phyloP scores from a whole-genome alignment of 2,113 vertebrate species.

The Engraulis encrasicolus region DNA sequence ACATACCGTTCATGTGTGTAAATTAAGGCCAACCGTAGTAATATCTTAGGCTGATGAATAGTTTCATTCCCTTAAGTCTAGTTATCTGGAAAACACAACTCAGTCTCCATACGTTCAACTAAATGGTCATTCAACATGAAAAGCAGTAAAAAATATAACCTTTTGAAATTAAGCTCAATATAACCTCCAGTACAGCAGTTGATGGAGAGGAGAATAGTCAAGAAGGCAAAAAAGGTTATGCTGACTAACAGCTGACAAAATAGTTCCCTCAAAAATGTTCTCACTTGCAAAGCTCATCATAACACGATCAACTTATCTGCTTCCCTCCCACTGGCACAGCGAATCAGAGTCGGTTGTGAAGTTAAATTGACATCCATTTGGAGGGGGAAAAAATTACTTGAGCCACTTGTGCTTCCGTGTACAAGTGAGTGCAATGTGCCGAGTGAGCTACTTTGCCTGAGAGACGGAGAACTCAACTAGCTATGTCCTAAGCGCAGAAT shows the following conservation, averaged over 20 bases:
- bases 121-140: slow-evolving; percentile 7
- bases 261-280: neutral
- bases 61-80: neutral
- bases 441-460: neutral
- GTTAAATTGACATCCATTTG: neutral
- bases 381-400: neutral
- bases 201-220: neutral
- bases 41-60: neutral
- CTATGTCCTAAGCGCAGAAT: neutral
- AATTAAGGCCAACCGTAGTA: slow-evolving; percentile 3
- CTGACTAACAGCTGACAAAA: neutral
- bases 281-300: neutral
- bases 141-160: slow-evolving; percentile 12
- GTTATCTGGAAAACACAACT: slow-evolving; percentile 8
- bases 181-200: neutral
- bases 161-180: neutral
- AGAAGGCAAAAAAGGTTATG: slow-evolving; percentile 8
- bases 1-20: neutral
- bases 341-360: neutral
- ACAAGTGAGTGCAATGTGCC: neutral
- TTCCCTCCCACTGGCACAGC: neutral
- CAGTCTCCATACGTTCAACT: neutral
- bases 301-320: neutral
- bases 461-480: neutral
- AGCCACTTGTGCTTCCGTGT: neutral